A percentile compares a stretch with the other conserved stretches of the same genome.
Evolutionary conservation across 2,113 vertebrate species (phyloP).

Genomic region (Poeciliopsis turrubarensis): DNA sequence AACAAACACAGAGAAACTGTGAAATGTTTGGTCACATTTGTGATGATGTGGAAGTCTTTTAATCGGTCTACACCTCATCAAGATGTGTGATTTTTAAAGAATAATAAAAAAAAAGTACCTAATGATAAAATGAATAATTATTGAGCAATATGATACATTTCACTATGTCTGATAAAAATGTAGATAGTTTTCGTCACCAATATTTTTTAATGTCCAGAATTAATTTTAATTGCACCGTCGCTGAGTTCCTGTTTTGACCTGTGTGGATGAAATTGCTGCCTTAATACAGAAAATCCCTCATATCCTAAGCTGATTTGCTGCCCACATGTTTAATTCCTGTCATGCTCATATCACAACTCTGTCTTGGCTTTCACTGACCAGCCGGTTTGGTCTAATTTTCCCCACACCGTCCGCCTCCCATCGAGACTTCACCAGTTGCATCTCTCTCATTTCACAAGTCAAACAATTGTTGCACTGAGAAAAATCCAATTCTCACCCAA

Average conservation of each 20-base stretch:
- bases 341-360: slow-evolving; percentile 46
- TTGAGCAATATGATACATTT: background rate
- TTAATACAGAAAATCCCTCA: slow-evolving; percentile 34
- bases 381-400: slow-evolving; percentile 49
- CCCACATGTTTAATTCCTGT: slow-evolving; percentile 46
- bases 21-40: background rate
- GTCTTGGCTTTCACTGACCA: slow-evolving; percentile 39
- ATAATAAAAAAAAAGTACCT: background rate
- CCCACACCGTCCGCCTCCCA: slow-evolving; percentile 19
- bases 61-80: too few relatives aligned
- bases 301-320: slow-evolving; percentile 55
- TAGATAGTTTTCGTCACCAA: background rate
- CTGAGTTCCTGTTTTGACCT: slow-evolving; percentile 10
- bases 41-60: background rate
- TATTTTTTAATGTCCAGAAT: background rate
- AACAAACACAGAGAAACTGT: background rate
- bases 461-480: slow-evolving; percentile 38
- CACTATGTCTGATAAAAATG: background rate
- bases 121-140: background rate
- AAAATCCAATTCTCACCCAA: slow-evolving; percentile 54
- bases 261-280: slow-evolving; percentile 31
- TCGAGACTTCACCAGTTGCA: slow-evolving; percentile 34
- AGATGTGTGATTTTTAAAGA: background rate
- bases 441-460: slow-evolving; percentile 44
- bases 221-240: background rate